These are phyloP conservation scores for Acromyrmex echinatior DNA, from an alignment of 1,140 invertebrate genomes.

Conservation along the genomic window DNA sequence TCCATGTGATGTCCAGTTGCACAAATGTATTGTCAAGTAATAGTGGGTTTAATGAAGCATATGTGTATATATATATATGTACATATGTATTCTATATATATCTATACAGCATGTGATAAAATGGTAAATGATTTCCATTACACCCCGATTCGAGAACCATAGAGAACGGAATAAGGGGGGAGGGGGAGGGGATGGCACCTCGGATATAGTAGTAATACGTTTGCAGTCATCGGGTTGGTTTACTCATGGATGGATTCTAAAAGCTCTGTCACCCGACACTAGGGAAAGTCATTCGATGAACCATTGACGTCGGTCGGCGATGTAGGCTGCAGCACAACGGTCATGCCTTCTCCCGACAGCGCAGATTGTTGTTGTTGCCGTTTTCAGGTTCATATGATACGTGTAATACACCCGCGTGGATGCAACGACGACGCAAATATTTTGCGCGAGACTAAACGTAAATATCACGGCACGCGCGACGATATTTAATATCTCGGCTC, in stretches of 20 bases:
- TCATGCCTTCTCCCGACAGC: constrained; percentile 12
- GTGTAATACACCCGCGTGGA: constrained; percentile 30
- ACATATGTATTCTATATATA: neutral
- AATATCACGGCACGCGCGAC: constrained; percentile 63
- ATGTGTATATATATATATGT: neutral
- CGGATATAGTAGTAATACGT: constrained; percentile 63
- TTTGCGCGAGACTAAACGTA: constrained; percentile 73
- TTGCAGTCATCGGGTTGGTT: constrained; percentile 70
- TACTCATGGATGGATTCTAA: constrained; percentile 69
- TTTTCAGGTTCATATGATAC: constrained; percentile 40
- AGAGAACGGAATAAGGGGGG: neutral
- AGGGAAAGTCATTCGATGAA: constrained; percentile 64
- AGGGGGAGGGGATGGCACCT: neutral
- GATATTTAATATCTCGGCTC: constrained; percentile 60
- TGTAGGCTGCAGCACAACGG: constrained; percentile 36
- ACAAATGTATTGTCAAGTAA: constrained; percentile 30
- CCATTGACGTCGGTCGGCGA: constrained; percentile 31
- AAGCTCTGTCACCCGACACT: constrained; percentile 72
- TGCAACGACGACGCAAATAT: constrained; percentile 61
- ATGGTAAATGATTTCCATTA: constrained; percentile 54
- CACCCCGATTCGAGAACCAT: constrained; percentile 33
- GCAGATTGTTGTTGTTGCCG: constrained; percentile 52
- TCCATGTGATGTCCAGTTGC: neutral
- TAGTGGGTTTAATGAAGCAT: neutral
- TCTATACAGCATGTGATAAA: neutral